Percentiles rank a stretch among this genome's conserved stretches.
Conservation (phyloP, 2,797 vertebrate genomes). For the Spinus pinus region DNA sequence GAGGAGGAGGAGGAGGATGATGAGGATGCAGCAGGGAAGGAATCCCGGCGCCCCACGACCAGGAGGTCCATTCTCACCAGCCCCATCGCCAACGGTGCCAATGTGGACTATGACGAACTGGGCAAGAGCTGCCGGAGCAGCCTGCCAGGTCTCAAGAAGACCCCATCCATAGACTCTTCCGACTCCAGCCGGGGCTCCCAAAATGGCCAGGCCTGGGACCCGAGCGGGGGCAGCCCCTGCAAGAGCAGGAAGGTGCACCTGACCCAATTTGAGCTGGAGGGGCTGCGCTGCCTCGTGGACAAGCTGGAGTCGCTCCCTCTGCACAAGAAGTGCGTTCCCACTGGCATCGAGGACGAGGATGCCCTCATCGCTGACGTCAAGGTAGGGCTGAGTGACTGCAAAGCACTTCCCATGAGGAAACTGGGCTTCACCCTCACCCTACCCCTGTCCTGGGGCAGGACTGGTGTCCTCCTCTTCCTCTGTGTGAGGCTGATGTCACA, state of each 20-base stretch:
- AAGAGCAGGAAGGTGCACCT: slow-evolving; percentile 80
- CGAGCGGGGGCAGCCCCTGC: slow-evolving; percentile 59
- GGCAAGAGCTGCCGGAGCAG: slow-evolving; percentile 70
- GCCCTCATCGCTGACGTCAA: slow-evolving; percentile 89
- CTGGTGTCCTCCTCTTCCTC: neutral
- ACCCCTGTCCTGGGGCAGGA: rapidly evolving
- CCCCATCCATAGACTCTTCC: slow-evolving; percentile 72
- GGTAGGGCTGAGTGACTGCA: slow-evolving; percentile 64
- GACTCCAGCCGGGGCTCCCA: slow-evolving; percentile 76
- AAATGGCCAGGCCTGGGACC: slow-evolving; percentile 77
- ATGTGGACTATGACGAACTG: slow-evolving; percentile 74
- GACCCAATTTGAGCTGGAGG: slow-evolving; percentile 93
- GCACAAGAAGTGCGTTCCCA: slow-evolving; percentile 94
- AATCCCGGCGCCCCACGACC: slow-evolving; percentile 63
- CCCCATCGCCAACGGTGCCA: slow-evolving; percentile 77
- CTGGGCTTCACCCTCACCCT: neutral
- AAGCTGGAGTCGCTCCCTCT: slow-evolving; percentile 91
- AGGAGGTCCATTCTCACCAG: slow-evolving; percentile 76
- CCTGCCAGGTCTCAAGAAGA: slow-evolving; percentile 75
- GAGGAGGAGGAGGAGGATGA: slow-evolving; percentile 66
- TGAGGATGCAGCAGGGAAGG: slow-evolving; percentile 63
- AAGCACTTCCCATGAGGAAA: rapidly evolving
- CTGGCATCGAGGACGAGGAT: slow-evolving; percentile 86
- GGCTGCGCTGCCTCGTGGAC: slow-evolving; percentile 89
- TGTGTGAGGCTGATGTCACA: rapidly evolving